Conservation (phyloP, 2,113 vertebrate genomes). For the western clawed frog (Xenopus tropicalis) region UCB_Xtro_10.0 CM004452.2:40924001-40924500, state of each 20-base stretch:
- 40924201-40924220: slow-evolving; percentile 85
- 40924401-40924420: slow-evolving; percentile 95
- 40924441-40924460: slow-evolving; percentile 73
- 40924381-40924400: slow-evolving; percentile 98
- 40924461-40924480: background rate
- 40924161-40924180: slow-evolving; percentile 88
- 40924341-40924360: slow-evolving; percentile 96
- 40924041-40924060: no score
- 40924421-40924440: slow-evolving; percentile 84
- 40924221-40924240: slow-evolving; percentile 85
- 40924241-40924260: slow-evolving; percentile 22
- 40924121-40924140: slow-evolving; percentile 94
- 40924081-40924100: no score
- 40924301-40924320: background rate
- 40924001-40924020: slow-evolving; percentile 16
- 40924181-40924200: slow-evolving; percentile 87
- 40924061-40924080: no score
- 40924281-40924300: background rate
- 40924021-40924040: no score
- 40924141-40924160: slow-evolving; percentile 91
- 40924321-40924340: slow-evolving; percentile 95
- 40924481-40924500: no score
- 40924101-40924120: slow-evolving; percentile 84
- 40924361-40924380: slow-evolving; percentile 95
- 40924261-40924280: background rate